These are phyloP conservation scores for Mamestra configurata DNA, from an alignment of 1,140 invertebrate genomes.

Conservation along the genomic window DNA sequence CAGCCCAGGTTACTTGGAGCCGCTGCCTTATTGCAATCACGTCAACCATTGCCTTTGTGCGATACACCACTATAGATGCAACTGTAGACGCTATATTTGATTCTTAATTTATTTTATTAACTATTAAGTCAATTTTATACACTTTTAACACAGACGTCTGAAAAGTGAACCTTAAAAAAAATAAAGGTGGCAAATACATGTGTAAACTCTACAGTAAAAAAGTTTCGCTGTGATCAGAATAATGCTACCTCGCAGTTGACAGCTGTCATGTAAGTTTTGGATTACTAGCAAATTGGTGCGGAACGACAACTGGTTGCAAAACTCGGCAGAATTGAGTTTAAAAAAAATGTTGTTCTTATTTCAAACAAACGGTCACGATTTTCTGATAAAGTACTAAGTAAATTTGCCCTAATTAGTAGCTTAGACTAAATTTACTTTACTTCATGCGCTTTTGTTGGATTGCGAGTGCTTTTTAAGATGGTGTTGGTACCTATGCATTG, in stretches of 20 bases:
- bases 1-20: conserved; percentile 45
- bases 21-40: conserved; percentile 66
- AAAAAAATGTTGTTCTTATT: no score
- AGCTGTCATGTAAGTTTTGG: neutral
- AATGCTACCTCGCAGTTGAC: neutral
- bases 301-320: neutral
- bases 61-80: neutral
- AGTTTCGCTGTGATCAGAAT: neutral
- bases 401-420: no score
- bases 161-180: no score
- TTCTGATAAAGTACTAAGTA: no score
- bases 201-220: neutral
- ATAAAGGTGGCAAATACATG: no score
- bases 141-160: no score
- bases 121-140: neutral
- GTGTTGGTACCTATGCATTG: no score
- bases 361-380: no score
- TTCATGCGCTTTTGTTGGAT: no score
- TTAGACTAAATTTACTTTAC: no score
- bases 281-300: neutral
- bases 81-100: neutral
- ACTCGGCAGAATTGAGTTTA: neutral
- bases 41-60: conserved; percentile 53
- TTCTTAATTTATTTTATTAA: neutral
- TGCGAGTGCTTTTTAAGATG: no score